Evolutionary conservation across 2,797 vertebrate genomes (phyloP).

Genomic region (Macrochelys suwanniensis): DNA sequence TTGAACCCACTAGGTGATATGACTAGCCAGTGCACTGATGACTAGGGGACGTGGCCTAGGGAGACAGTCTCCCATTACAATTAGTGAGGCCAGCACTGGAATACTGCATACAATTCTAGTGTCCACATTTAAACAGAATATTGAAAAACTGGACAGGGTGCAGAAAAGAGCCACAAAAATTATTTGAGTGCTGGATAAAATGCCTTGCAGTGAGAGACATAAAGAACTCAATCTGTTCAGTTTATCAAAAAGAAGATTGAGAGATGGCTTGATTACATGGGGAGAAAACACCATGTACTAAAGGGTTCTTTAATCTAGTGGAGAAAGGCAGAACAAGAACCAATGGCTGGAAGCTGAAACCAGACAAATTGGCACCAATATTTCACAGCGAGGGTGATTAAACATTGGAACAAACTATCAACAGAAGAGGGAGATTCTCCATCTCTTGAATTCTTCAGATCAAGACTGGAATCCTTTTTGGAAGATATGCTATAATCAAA

Average conservation of each 20-base stretch:
- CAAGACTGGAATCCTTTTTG: neutral
- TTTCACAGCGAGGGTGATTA: neutral
- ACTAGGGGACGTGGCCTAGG: neutral
- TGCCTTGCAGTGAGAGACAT: neutral
- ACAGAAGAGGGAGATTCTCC: neutral
- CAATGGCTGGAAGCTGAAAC: neutral
- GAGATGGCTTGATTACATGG: neutral
- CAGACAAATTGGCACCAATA: neutral
- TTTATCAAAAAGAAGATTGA: neutral
- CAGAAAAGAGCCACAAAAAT: neutral
- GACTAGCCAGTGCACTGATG: neutral
- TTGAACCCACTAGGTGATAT: neutral
- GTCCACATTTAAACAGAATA: neutral
- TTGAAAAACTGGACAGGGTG: neutral
- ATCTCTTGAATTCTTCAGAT: neutral
- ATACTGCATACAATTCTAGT: neutral
- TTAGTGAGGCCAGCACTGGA: neutral
- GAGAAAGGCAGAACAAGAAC: neutral
- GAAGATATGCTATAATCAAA: neutral
- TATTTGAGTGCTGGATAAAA: neutral
- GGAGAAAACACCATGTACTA: neutral
- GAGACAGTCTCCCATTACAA: neutral
- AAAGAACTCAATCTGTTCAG: neutral
- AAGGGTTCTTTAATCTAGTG: neutral
- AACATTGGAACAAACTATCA: neutral